Conservation (phyloP, 2,797 vertebrate genomes). For the Fistularia tabacaria region DNA sequence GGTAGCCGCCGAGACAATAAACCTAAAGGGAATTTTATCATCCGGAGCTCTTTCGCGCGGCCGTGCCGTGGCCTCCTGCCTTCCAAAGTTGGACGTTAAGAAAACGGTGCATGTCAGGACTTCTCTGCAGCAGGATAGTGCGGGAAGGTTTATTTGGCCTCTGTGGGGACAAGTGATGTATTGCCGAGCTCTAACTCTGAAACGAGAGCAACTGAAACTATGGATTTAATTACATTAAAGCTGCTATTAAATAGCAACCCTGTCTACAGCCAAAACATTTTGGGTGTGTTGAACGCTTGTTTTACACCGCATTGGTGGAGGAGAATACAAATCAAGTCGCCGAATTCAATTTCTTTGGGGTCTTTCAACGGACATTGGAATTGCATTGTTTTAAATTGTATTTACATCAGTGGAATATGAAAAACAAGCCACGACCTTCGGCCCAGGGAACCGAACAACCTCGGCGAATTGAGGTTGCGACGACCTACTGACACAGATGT, state of each 20-base stretch:
- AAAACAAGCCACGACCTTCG: too few relatives aligned
- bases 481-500: too few relatives aligned
- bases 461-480: too few relatives aligned
- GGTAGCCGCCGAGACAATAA: too few relatives aligned
- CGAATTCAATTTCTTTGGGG: slow-evolving; percentile 28
- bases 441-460: too few relatives aligned
- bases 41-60: neutral
- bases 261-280: slow-evolving; percentile 36
- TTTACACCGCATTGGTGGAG: slow-evolving; percentile 39
- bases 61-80: too few relatives aligned
- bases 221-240: slow-evolving; percentile 57
- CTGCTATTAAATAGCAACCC: slow-evolving; percentile 34
- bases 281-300: slow-evolving; percentile 47
- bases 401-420: too few relatives aligned
- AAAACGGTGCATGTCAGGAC: slow-evolving; percentile 24
- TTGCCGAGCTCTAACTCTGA: slow-evolving; percentile 33
- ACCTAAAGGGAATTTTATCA: too few relatives aligned
- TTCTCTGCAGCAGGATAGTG: slow-evolving; percentile 29
- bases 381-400: slow-evolving; percentile 2
- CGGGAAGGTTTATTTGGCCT: slow-evolving; percentile 31
- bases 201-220: slow-evolving; percentile 34
- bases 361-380: slow-evolving; percentile 16
- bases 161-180: slow-evolving; percentile 34
- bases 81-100: slow-evolving; percentile 26
- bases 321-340: slow-evolving; percentile 35